Percentiles rank a stretch among this genome's conserved stretches.
Evolutionary conservation across 92 coral and sea anemone species (phyloP).

Genomic region (Scolanthus callimorphus): DNA sequence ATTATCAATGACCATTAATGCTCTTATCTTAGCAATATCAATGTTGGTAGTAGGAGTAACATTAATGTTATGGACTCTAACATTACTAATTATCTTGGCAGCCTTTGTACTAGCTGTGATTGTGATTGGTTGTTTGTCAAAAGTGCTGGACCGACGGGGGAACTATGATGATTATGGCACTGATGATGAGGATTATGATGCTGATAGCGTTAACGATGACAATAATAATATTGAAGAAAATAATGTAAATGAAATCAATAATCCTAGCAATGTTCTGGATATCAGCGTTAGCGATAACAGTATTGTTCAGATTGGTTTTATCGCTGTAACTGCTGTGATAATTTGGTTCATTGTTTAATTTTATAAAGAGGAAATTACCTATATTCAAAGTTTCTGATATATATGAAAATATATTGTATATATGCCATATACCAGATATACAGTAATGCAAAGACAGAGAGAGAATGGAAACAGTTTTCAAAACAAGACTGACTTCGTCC

Average conservation of each 20-base stretch:
- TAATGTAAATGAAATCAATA: not conserved
- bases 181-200: conserved; percentile 1
- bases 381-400: too few relatives aligned
- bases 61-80: not conserved
- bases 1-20: not conserved
- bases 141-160: not conserved
- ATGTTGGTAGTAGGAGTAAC: not conserved
- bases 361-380: too few relatives aligned
- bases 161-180: not conserved
- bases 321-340: not conserved
- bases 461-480: too few relatives aligned
- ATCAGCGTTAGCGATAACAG: not conserved
- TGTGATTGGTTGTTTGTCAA: not conserved
- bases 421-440: too few relatives aligned
- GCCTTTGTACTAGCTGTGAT: not conserved
- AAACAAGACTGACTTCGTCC: too few relatives aligned
- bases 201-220: not conserved
- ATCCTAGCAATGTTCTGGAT: not conserved
- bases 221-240: too few relatives aligned
- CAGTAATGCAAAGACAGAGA: too few relatives aligned
- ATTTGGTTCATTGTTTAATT: not conserved
- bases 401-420: too few relatives aligned
- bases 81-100: not conserved
- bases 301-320: not conserved
- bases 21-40: not conserved